Evolutionary conservation across 2,113 vertebrate genomes (phyloP).

Genomic region (Aldabrachelys gigantea): DNA sequence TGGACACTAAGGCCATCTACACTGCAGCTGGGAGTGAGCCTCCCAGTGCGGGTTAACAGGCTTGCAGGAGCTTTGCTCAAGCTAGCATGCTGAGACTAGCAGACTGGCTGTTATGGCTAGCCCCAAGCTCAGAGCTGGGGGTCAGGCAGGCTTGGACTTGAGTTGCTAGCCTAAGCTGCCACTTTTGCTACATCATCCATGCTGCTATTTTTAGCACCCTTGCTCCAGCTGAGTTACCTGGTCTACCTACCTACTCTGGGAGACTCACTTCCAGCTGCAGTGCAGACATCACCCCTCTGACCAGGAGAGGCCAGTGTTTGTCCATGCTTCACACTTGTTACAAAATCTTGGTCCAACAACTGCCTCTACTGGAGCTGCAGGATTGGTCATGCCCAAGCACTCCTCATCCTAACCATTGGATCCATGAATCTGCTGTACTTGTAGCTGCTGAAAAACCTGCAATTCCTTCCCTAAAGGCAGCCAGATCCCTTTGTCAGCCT

Average conservation of each 20-base stretch:
- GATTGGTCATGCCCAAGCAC: background rate
- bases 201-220: background rate
- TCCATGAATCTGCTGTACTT: background rate
- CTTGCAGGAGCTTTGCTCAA: no score
- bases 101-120: no score
- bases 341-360: background rate
- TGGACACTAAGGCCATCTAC: no score
- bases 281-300: background rate
- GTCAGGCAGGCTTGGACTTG: no score
- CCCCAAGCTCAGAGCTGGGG: no score
- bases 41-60: no score
- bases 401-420: background rate
- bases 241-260: no score
- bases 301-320: background rate
- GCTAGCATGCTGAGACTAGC: no score
- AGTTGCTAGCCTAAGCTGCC: no score
- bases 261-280: background rate
- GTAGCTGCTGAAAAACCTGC: background rate
- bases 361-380: background rate
- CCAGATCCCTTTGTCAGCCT: background rate
- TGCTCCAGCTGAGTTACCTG: background rate
- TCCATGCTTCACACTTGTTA: rapidly evolving
- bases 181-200: no score
- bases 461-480: background rate
- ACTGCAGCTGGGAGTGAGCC: background rate